Evolutionary conservation across 2,888 invertebrate species (phyloP).

Genomic region (Leptopilina myrica): DNA sequence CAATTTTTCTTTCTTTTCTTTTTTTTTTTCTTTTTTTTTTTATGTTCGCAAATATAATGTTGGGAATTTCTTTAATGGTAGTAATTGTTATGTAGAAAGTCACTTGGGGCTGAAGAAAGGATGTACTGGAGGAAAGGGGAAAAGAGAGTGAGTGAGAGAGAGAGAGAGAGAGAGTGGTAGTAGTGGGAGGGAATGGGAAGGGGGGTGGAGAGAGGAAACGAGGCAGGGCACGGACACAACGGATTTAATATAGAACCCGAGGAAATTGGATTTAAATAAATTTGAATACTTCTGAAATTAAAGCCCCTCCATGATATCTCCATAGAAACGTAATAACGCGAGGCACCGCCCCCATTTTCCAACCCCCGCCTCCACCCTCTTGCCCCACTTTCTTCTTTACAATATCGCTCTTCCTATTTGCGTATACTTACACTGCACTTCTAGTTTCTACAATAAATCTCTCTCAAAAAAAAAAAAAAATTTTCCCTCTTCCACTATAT

Average conservation of each 20-base stretch:
- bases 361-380: conserved; percentile 51
- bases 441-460: conserved; percentile 36
- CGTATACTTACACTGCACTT: conserved; percentile 39
- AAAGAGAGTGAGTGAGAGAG: conserved; percentile 11
- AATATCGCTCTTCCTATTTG: conserved; percentile 40
- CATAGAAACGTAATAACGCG: conserved; percentile 73
- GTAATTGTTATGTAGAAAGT: conserved; percentile 52
- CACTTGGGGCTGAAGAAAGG: conserved; percentile 39
- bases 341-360: conserved; percentile 57
- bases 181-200: conserved; percentile 49
- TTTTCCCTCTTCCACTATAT: not conserved
- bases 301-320: conserved; percentile 72
- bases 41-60: conserved; percentile 27
- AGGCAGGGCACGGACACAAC: conserved; percentile 68
- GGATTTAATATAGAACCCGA: conserved; percentile 71
- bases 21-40: not conserved
- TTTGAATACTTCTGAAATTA: conserved; percentile 75
- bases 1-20: conserved; percentile 10
- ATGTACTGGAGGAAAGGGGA: conserved; percentile 16
- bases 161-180: conserved; percentile 8
- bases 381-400: conserved; percentile 46
- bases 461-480: not conserved
- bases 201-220: conserved; percentile 48
- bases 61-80: conserved; percentile 48
- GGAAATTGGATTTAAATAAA: conserved; percentile 74